Percentiles rank a stretch among this genome's conserved stretches.
Evolutionary conservation across 2,888 invertebrate genomes (phyloP).

Genomic region (Cecidostiba fungosa): DNA sequence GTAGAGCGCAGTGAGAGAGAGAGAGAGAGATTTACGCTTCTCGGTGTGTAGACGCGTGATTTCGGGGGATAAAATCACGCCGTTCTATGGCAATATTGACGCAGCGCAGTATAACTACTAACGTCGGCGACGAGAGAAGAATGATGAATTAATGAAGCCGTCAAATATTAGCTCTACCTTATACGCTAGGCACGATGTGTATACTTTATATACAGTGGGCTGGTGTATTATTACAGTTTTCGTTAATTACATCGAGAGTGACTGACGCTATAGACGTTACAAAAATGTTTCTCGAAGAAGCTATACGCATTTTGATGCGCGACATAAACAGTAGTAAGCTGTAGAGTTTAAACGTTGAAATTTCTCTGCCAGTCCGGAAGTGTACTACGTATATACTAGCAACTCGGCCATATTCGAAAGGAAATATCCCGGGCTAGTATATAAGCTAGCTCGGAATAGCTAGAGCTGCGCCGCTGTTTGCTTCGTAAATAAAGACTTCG

Average conservation of each 20-base stretch:
- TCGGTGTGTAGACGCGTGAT: neutral
- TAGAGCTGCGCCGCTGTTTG: constrained; percentile 18
- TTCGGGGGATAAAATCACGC: neutral
- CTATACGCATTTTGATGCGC: no score
- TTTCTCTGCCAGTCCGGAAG: no score
- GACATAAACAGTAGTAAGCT: no score
- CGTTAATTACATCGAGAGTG: neutral
- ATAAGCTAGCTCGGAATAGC: constrained; percentile 16
- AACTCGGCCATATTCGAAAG: neutral
- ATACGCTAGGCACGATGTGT: neutral
- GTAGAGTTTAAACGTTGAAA: no score
- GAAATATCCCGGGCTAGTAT: neutral
- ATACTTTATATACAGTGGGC: no score
- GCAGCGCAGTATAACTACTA: neutral
- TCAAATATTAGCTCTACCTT: constrained; percentile 36
- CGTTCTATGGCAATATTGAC: constrained; percentile 32
- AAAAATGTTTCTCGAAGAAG: no score
- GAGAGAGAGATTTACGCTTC: neutral
- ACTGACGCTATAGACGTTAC: no score
- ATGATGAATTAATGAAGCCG: constrained; percentile 10
- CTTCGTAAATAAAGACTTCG: constrained; percentile 42
- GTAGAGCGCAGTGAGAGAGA: no score
- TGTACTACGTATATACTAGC: no score
- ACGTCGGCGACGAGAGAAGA: neutral
- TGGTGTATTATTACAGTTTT: neutral